phyloP scores from a whole-genome alignment of 2,888 invertebrate genomes.

The Acutogordius australiensis region DNA sequence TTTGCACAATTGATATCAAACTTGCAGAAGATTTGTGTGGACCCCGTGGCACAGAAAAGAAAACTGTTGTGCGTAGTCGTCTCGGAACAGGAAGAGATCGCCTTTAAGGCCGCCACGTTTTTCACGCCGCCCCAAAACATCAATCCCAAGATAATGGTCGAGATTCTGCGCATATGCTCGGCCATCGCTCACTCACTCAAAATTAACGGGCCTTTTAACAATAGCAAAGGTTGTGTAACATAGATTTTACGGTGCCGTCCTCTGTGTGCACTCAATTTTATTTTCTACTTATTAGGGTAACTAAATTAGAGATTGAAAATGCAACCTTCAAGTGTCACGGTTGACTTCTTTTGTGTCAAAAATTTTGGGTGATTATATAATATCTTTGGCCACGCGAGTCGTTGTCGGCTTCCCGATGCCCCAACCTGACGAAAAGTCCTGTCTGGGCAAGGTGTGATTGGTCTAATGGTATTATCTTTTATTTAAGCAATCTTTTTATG shows the following conservation, averaged over 20 bases:
- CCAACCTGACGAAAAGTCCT: slow-evolving; percentile 5
- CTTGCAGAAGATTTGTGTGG: slow-evolving; percentile 89
- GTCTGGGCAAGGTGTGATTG: slow-evolving; percentile 40
- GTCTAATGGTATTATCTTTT: slow-evolving; percentile 43
- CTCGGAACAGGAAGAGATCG: slow-evolving; percentile 38
- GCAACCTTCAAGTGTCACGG: slow-evolving; percentile 81
- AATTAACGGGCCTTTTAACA: slow-evolving; percentile 85
- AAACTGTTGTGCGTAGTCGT: slow-evolving; percentile 83
- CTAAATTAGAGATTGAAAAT: slow-evolving; percentile 87
- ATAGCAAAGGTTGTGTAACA: too few relatives aligned
- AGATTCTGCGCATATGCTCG: slow-evolving; percentile 58
- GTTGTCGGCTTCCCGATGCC: slow-evolving; percentile 59
- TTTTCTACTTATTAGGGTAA: slow-evolving; percentile 45
- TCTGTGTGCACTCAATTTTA: too few relatives aligned
- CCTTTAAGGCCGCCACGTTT: slow-evolving; percentile 76
- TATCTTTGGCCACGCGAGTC: slow-evolving; percentile 73
- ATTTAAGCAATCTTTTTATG: too few relatives aligned
- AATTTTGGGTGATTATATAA: slow-evolving; percentile 79
- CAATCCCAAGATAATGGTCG: slow-evolving; percentile 54
- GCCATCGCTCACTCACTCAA: slow-evolving; percentile 61
- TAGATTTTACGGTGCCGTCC: too few relatives aligned
- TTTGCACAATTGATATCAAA: too few relatives aligned
- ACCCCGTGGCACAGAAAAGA: slow-evolving; percentile 80
- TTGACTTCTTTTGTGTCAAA: slow-evolving; percentile 99
- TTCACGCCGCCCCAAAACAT: slow-evolving; percentile 94